Base-by-base conservation (phyloP, 1,140 invertebrate species). In the Heliconius himera region DNA sequence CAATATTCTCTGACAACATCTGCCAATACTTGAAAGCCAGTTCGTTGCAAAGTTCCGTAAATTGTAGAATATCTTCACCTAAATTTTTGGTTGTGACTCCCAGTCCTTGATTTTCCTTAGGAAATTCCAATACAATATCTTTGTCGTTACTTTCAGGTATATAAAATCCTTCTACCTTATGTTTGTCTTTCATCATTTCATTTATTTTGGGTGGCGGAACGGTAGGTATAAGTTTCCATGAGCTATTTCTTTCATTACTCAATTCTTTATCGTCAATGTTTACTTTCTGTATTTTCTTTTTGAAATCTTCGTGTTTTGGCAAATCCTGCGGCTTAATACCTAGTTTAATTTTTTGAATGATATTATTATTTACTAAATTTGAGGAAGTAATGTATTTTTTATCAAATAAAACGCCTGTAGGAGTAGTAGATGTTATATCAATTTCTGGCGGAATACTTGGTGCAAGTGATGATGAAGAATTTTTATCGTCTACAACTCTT, bases 11-110 rank as follows among this genome's bases (percentile, higher is more conserved):
- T 3, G 96, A 96, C 0, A 97, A 95, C 8, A 96, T 95, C 82
- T 95, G 95, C 97, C 97, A 97, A 90, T 98, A 97, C 85, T 96
- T 96, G 76, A 98, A 97, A 0, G 97, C 97, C 26, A 98, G 88
- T 87, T 98, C 97, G 85, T 98, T 98, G 90, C 97, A 98, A 1
- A 98, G 94, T 83, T 97, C 96, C 3, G 96, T 95, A 85, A 98
- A 98, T 41, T 96, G 95, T 1, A 95, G 87, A 54, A 97, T 95
- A 87, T 98, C 97, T 79, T 96, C 95, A 18, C 96, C 96, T n/a
- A 98, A 94, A 80, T 95, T 94, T 75, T 95, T 95, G 2, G 96
- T 96, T 36, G 96, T 98, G 5, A 96, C 96, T 91, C 98, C 97
- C 22, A 98, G 90, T 1, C 97, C 97, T 80, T 96, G 96, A 77